These are phyloP conservation scores for Digitonthophagus gazella DNA, from an alignment of 2,888 invertebrate species.

Conservation along the genomic window DNA sequence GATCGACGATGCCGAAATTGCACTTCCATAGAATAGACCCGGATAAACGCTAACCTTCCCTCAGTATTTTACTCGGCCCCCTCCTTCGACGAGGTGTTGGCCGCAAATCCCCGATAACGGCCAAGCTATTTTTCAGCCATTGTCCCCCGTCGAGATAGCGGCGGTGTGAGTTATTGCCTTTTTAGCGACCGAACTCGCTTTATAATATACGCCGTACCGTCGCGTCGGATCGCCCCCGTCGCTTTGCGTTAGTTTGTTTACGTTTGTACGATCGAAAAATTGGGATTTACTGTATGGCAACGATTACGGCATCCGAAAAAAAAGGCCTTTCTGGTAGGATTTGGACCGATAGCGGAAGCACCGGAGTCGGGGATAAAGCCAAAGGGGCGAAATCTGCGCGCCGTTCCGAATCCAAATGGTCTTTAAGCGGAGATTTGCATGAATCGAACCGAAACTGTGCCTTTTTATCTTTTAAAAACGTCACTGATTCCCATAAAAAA, in stretches of 20 bases:
- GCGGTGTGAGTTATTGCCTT: background rate
- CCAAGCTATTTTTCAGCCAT: slow-evolving; percentile 19
- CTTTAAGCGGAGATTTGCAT: background rate
- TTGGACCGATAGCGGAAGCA: background rate
- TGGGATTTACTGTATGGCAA: background rate
- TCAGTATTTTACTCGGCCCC: slow-evolving; percentile 1
- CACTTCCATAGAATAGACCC: slow-evolving; percentile 2
- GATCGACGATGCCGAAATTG: slow-evolving; percentile 4
- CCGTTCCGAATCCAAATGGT: background rate
- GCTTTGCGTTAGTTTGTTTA: background rate
- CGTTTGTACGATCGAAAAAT: background rate
- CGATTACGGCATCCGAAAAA: background rate
- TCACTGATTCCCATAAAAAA: background rate
- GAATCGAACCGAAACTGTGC: background rate
- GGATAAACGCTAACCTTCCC: slow-evolving; percentile 1
- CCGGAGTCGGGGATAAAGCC: background rate
- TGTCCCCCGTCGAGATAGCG: slow-evolving; percentile 9
- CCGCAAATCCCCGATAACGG: slow-evolving; percentile 19
- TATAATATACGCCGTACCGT: background rate
- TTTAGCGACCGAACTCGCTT: background rate
- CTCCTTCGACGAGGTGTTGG: background rate
- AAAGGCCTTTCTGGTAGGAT: background rate
- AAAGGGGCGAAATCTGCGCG: background rate
- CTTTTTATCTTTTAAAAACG: background rate
- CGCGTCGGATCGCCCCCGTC: no score